Evolutionary conservation across 1,140 invertebrate genomes (phyloP).

Genomic region (Drosophila triauraria): DNA sequence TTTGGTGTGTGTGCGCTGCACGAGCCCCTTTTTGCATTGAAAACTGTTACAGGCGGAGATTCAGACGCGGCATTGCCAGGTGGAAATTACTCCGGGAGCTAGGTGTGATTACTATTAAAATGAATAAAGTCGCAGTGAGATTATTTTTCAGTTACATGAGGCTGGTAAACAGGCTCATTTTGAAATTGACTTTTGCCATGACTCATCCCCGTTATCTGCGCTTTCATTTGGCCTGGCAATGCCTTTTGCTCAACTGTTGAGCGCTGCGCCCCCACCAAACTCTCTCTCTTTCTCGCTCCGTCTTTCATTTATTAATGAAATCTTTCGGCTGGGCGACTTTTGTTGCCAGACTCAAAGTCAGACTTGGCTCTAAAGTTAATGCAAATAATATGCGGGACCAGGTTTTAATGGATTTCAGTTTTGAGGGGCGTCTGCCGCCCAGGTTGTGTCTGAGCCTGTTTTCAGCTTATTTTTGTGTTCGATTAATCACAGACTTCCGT

Average conservation of each 20-base stretch:
- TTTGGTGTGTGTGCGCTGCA: constrained; percentile 50
- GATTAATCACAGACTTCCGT: constrained; percentile 81
- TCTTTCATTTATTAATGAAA: constrained; percentile 66
- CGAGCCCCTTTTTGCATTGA: constrained; percentile 79
- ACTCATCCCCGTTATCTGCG: constrained; percentile 32
- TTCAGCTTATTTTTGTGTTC: constrained; percentile 29
- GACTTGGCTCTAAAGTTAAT: constrained; percentile 53
- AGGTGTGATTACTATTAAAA: constrained; percentile 14
- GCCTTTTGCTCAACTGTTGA: constrained; percentile 64
- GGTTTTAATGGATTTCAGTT: constrained; percentile 38
- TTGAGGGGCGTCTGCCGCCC: constrained; percentile 42
- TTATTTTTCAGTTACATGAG: constrained; percentile 3
- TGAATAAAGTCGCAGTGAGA: constrained; percentile 4
- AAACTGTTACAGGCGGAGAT: constrained; percentile 63
- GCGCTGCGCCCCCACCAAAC: constrained; percentile 7
- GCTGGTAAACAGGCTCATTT: neutral
- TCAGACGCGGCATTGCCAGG: constrained; percentile 58
- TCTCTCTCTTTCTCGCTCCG: constrained; percentile 15
- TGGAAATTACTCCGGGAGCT: constrained; percentile 7
- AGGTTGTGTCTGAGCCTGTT: constrained; percentile 57
- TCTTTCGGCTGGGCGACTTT: constrained; percentile 44
- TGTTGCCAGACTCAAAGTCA: constrained; percentile 38
- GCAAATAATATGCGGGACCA: constrained; percentile 44
- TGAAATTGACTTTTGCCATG: constrained; percentile 9
- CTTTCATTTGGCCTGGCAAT: constrained; percentile 51